phyloP scores from a whole-genome alignment of 2,113 vertebrate genomes.

The Butorides virescens region DNA sequence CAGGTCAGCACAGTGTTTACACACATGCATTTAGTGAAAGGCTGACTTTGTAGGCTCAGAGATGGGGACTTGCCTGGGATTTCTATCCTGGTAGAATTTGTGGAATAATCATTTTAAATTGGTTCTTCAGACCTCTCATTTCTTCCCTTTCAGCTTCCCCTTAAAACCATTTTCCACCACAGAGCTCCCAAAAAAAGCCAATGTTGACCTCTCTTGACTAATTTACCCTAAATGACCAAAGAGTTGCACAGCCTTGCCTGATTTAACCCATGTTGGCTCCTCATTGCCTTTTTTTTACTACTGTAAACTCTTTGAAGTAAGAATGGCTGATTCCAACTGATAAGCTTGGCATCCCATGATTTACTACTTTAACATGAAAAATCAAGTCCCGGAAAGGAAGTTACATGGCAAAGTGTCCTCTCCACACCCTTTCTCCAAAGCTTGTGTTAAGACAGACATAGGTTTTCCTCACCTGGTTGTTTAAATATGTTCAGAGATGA shows the following conservation, averaged over 20 bases:
- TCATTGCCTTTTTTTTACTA: not conserved
- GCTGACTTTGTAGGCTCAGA: not conserved
- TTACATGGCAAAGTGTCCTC: not conserved
- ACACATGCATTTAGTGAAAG: not conserved
- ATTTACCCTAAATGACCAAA: not conserved
- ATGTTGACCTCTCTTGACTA: not conserved
- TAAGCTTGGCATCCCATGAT: not conserved
- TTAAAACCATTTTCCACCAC: not conserved
- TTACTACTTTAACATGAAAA: not conserved
- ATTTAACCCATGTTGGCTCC: not conserved
- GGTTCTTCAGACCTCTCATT: not conserved
- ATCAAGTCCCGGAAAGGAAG: not conserved
- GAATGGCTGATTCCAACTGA: not conserved
- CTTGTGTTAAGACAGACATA: not conserved
- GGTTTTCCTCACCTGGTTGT: not conserved
- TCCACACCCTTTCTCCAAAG: not conserved
- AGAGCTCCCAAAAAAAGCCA: not conserved
- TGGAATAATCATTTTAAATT: not conserved
- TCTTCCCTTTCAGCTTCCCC: not conserved
- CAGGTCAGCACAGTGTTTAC: not conserved
- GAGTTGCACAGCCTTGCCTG: not conserved
- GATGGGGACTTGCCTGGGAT: not conserved
- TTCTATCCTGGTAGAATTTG: not conserved
- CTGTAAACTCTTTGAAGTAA: not conserved
- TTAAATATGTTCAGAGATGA: not conserved